Evolutionary conservation across 2,113 vertebrate species (phyloP), one percentile per base, ranked within the genome.

Genomic region (Centrocercus urophasianus): DNA sequence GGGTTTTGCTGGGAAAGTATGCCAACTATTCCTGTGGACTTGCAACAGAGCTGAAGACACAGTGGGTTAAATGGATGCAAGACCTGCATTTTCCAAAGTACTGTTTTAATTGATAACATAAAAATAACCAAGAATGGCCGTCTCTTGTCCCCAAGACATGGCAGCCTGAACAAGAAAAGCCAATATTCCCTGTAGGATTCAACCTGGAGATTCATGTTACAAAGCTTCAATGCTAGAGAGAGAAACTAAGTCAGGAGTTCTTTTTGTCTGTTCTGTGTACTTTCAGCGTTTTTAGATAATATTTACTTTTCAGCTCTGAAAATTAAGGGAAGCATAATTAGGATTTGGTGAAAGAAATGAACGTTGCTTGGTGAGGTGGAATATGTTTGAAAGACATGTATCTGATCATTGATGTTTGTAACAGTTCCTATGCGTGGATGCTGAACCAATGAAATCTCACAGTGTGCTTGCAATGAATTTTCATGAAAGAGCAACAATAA

Each of bases 1-100:
- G 30, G 17, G 52, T 80, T 86, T 92, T 77, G 50, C 34, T 90
- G 66, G 38, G 81, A 92, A 93, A 89, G 59, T 60, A 59, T 6
- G 1, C 6, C 40, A 78, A 14, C 56, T 45, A 57, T 75, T 91
- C 30, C 52, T 79, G 11, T 67, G 25, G 70, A 21, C 25, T 93
- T 78, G 19, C 30, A 54, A 67, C 8, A 86, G 80, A 85, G 63
- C 24, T 79, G 88, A 56, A 85, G 63, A 40, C 20, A 64, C 25
- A 65, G n/a, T 32, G 45, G 11, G 4, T 27, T 74, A 71, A 80
- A 57, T 40, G 24, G 12, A 69, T 75, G 12, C 45, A 87, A 74
- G 63, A 34, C 61, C 60, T 85, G 27, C 27, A 10, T 54, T 54
- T 54, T 54, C 52, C 27, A 54, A 50, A 24, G 7, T 24, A 22